Evolutionary conservation across 2,113 vertebrate species (phyloP).

Genomic region (Brachypodius melanocephalos): DNA sequence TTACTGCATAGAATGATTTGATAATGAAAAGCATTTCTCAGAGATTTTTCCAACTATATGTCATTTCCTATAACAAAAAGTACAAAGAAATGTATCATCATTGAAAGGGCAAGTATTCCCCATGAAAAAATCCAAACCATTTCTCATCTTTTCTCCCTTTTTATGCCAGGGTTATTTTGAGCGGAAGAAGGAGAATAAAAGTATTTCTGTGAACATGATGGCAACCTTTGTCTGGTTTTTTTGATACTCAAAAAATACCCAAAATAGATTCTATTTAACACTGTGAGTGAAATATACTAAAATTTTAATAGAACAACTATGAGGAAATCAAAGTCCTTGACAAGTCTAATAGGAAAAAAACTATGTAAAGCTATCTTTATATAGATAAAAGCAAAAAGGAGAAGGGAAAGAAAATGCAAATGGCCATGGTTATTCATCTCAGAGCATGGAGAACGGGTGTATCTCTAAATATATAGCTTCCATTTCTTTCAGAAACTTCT

Average conservation of each 20-base stretch:
- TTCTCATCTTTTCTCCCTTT: conserved; percentile 36
- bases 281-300: background rate
- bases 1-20: conserved; percentile 3
- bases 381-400: background rate
- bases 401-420: background rate
- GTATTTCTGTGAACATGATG: conserved; percentile 21
- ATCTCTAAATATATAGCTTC: background rate
- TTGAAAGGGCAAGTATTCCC: conserved; percentile 43
- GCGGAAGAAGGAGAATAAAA: background rate
- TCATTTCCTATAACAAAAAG: conserved; percentile 39
- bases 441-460: background rate
- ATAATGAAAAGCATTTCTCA: conserved; percentile 44
- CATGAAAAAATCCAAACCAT: conserved; percentile 22
- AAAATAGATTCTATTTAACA: conserved; percentile 9
- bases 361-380: background rate
- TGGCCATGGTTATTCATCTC: background rate
- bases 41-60: conserved; percentile 30
- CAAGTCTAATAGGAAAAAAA: background rate
- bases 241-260: background rate
- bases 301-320: conserved; percentile 40
- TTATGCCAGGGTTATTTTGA: conserved; percentile 39
- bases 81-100: conserved; percentile 28
- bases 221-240: background rate
- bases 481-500: background rate
- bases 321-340: conserved; percentile 22